Evolutionary conservation across 2,888 invertebrate genomes (phyloP).

Genomic region (Sepiola atlantica): DNA sequence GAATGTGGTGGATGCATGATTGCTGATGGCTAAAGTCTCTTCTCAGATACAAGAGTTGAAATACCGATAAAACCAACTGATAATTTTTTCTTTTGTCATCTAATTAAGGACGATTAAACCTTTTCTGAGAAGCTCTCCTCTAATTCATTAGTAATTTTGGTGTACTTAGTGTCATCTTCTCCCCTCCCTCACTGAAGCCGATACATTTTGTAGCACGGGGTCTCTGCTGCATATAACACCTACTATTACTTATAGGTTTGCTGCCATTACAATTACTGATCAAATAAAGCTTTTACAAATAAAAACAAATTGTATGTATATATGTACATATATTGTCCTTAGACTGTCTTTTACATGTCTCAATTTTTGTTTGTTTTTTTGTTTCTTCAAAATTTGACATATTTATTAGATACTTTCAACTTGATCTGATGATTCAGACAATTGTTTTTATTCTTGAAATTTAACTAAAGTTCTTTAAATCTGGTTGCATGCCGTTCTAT

Average conservation of each 20-base stretch:
- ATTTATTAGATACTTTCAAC: neutral
- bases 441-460: too few relatives aligned
- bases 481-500: too few relatives aligned
- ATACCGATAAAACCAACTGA: neutral
- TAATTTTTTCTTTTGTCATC: neutral
- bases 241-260: slow-evolving; percentile 32
- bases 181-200: slow-evolving; percentile 7
- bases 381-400: neutral
- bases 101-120: neutral
- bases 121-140: neutral
- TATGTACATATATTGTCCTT: neutral
- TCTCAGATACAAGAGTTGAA: neutral
- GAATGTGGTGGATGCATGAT: neutral
- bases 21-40: neutral
- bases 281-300: slow-evolving; percentile 32
- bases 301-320: neutral
- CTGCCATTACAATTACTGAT: slow-evolving; percentile 11
- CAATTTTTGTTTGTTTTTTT: neutral
- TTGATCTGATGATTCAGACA: too few relatives aligned
- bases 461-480: too few relatives aligned
- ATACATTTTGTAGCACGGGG: slow-evolving; percentile 32
- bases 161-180: slow-evolving; percentile 32
- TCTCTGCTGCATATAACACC: slow-evolving; percentile 32
- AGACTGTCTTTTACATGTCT: neutral
- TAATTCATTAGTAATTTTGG: slow-evolving; percentile 32